Base-by-base conservation (phyloP, 2,888 invertebrate species). In the Alviniconcha strummeri region DNA sequence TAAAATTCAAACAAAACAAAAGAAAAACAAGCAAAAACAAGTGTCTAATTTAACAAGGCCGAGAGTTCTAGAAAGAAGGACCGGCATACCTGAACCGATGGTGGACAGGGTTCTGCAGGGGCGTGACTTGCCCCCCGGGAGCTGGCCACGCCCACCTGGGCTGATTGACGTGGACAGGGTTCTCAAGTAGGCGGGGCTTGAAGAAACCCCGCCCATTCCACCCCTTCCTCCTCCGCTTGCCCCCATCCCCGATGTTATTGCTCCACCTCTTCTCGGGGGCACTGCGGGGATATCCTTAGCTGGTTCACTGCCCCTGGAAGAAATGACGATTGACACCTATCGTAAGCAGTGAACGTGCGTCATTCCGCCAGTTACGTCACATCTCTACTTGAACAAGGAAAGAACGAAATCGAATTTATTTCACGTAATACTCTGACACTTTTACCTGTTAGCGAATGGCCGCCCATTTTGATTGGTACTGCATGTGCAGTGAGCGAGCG, bases 161-260 rank as follows among this genome's bases (percentile, higher is more conserved):
- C 60, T 60, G 60, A 60, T 4, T 8, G 60, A 8, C 60, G 60
- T 71, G 72, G 72, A 81, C 74, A 81, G 69, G 1, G 72, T 69
- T 15, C 81, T 36, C 72, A 71, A 54, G 74, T 74, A 72, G 36
- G 81, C 74, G 36, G 71, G 81, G 57, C 72, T 80, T 0, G 60
- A 36, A 19, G 8, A 13, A 36, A 60, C 64, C 56, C 56, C 77
- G 9, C 19, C 11, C 56, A 7, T 57, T 60, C 57, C 17, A n/a
- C 19, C 52, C 3, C 52, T 52, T 8, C 56, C 36, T 15, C 15
- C 64, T 15, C 78, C 78, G 5, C n/a, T 19, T 8, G 36, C 60
- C 13, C 52, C 19, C 6, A 60, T 19, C n/a, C 76, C 76, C 19
- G n/a, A n/a, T 19, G n/a, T n/a, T 11, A 60, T 13, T 13, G 60